Evolutionary conservation across 1,140 invertebrate genomes (phyloP).

Genomic region (Bradynema listronoti): DNA sequence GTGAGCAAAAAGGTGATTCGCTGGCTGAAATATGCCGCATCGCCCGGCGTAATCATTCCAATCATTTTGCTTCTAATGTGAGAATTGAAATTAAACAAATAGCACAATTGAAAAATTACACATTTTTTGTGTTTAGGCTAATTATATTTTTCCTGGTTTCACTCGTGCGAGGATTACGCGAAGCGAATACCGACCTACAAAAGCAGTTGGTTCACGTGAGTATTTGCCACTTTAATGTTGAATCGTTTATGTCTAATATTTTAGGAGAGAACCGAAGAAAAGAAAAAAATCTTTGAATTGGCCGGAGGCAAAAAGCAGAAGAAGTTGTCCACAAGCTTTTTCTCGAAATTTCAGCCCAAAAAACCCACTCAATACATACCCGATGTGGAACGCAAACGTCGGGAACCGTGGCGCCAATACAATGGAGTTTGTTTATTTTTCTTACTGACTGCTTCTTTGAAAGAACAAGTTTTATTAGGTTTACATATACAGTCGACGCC

Average conservation of each 20-base stretch:
- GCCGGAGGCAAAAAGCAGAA: conserved; percentile 61
- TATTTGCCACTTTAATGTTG: conserved; percentile 3
- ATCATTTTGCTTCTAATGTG: conserved; percentile 69
- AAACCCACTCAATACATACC: conserved; percentile 34
- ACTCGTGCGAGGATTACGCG: conserved; percentile 75
- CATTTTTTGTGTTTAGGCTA: conserved; percentile 60
- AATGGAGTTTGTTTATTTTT: conserved; percentile 18
- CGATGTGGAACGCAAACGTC: conserved; percentile 39
- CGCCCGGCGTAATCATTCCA: conserved; percentile 87
- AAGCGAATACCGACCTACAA: conserved; percentile 86
- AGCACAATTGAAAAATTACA: conserved; percentile 61
- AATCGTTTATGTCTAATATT: not conserved
- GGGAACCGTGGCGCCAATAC: conserved; percentile 40
- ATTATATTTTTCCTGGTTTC: conserved; percentile 91
- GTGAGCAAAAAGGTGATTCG: conserved; percentile 28
- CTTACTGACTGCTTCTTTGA: too few relatives aligned
- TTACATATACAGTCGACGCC: too few relatives aligned
- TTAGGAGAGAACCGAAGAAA: conserved; percentile 80
- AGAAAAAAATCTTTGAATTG: conserved; percentile 82
- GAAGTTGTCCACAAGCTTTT: not conserved
- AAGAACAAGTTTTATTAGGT: too few relatives aligned
- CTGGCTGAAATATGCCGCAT: conserved; percentile 72
- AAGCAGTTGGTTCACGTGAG: conserved; percentile 63
- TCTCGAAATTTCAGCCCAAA: conserved; percentile 19
- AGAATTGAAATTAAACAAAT: too few relatives aligned